Percentiles rank a stretch among this genome's conserved stretches.
Evolutionary conservation across 35 echinoderm and acorn worm genomes (phyloP).

Genomic region (Lytechinus variegatus): DNA sequence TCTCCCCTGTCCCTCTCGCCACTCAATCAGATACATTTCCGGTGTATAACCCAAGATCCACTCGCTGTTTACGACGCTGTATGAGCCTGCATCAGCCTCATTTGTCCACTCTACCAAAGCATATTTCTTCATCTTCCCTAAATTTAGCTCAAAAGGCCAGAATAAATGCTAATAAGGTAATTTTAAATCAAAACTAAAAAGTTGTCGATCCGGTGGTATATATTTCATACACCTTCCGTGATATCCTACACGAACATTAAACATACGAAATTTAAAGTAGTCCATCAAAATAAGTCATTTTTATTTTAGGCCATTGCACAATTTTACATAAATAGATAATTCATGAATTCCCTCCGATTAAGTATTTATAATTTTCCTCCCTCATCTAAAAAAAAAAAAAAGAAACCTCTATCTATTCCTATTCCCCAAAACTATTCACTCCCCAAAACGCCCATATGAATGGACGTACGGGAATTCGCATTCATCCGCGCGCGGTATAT

Average conservation of each 20-base stretch:
- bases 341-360: no score
- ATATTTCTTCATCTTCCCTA: constrained; percentile 45
- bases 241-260: background rate
- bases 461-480: background rate
- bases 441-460: background rate
- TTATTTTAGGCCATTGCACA: no score
- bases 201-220: background rate
- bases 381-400: no score
- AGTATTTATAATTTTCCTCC: no score
- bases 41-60: constrained; percentile 51
- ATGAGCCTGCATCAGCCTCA: constrained; percentile 42
- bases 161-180: background rate
- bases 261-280: background rate
- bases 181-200: background rate
- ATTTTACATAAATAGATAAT: no score
- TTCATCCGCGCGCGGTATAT: constrained; percentile 16
- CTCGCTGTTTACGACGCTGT: constrained; percentile 42
- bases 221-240: background rate
- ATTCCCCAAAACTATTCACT: background rate
- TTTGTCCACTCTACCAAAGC: constrained; percentile 46
- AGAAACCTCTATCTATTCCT: background rate
- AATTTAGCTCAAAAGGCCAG: background rate
- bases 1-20: constrained; percentile 45
- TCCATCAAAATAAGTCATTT: background rate
- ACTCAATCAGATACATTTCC: constrained; percentile 53